Conservation (phyloP, 2,113 vertebrate genomes). For the Rynchops niger region DNA sequence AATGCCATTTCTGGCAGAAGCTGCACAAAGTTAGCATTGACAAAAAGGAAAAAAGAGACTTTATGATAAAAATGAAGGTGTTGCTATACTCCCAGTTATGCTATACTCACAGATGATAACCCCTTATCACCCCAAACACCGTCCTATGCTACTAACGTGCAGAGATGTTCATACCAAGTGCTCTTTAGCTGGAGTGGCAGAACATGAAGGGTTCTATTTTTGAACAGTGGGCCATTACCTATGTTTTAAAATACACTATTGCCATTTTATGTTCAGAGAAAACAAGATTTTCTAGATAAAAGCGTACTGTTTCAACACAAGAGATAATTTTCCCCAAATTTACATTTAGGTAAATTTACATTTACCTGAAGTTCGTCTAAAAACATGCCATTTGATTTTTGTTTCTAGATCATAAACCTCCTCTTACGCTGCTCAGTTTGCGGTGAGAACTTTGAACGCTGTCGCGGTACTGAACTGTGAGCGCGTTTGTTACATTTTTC, state of each 20-base stretch:
- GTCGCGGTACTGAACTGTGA: neutral
- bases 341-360: neutral
- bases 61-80: neutral
- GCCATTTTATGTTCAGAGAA: neutral
- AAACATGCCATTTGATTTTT: neutral
- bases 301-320: neutral
- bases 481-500: fast-evolving
- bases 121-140: neutral
- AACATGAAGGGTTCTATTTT: neutral
- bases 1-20: neutral
- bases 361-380: neutral
- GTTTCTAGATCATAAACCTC: neutral
- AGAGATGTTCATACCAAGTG: neutral
- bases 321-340: neutral
- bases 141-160: neutral
- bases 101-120: neutral
- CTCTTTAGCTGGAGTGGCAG: neutral
- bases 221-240: fast-evolving
- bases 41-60: neutral
- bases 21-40: neutral
- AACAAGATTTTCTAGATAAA: neutral
- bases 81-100: neutral
- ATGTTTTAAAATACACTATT: neutral
- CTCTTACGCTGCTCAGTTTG: neutral
- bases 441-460: neutral